Evolutionary conservation across 2,113 vertebrate genomes (phyloP).

Genomic region (Mus pahari): DNA sequence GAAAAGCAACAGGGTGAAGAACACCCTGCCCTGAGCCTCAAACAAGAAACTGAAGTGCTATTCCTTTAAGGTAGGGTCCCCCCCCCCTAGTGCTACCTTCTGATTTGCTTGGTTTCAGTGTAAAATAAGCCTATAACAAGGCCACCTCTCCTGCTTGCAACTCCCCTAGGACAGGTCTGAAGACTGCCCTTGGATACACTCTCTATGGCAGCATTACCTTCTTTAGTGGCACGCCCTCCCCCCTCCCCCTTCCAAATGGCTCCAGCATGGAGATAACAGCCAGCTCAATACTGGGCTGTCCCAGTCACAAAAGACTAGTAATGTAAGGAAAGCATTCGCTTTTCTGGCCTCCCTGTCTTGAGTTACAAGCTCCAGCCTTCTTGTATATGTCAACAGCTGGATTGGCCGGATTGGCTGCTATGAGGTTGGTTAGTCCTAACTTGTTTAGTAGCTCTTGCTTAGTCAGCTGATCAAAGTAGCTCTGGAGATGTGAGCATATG

Average conservation of each 20-base stretch:
- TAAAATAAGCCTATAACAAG: not conserved
- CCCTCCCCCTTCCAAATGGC: not conserved
- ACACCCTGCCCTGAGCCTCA: not conserved
- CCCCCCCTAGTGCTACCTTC: not conserved
- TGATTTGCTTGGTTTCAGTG: not conserved
- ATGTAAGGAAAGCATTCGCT: not conserved
- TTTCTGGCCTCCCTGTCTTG: not conserved
- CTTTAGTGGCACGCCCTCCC: not conserved
- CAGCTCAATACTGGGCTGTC: not conserved
- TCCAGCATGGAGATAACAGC: not conserved
- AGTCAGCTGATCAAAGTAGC: not conserved
- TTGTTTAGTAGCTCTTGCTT: not conserved
- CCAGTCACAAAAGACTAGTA: not conserved
- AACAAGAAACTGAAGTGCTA: accelerated
- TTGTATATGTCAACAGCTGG: not conserved
- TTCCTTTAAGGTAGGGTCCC: not conserved
- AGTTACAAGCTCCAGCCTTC: not conserved
- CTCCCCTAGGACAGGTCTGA: not conserved
- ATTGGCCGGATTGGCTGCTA: not conserved
- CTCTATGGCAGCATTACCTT: not conserved
- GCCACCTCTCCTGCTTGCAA: not conserved
- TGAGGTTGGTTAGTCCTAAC: not conserved
- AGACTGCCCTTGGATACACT: not conserved
- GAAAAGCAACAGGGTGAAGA: not conserved
- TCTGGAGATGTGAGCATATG: not conserved